Evolutionary conservation across 37 sponge, comb jelly and placozoan species (phyloP).

Genomic region (Ianthella basta): DNA sequence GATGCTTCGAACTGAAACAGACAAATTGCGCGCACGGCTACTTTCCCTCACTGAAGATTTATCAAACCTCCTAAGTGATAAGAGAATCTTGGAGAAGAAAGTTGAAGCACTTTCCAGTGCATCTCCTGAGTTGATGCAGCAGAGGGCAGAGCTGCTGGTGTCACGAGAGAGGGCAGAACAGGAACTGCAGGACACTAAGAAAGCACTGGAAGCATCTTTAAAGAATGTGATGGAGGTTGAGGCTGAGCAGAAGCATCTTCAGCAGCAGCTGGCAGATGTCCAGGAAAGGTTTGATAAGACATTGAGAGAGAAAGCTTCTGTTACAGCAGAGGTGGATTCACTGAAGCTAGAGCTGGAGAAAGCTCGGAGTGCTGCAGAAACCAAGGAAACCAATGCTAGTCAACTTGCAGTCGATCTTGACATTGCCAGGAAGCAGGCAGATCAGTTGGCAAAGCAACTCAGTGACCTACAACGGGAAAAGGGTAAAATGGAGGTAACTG

Average conservation of each 20-base stretch:
- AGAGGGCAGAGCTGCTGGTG: constrained; percentile 15
- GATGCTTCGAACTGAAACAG: not conserved
- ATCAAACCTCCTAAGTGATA: constrained; percentile 12
- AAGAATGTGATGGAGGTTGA: constrained; percentile 10
- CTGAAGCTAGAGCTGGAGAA: not conserved
- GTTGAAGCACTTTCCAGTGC: constrained; percentile 23
- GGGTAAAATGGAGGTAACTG: constrained; percentile 2
- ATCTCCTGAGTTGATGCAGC: constrained; percentile 2
- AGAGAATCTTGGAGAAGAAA: constrained; percentile 31
- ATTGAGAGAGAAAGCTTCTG: not conserved
- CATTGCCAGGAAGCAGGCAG: not conserved
- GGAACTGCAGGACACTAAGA: constrained; percentile 20
- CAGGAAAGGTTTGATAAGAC: not conserved
- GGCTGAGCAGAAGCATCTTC: constrained; percentile 8
- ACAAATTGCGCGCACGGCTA: not conserved
- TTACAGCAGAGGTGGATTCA: not conserved
- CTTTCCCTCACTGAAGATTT: constrained; percentile 23
- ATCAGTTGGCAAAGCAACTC: constrained; percentile 16
- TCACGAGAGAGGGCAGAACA: not conserved
- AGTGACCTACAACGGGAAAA: constrained; percentile 20
- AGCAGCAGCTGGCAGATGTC: not conserved
- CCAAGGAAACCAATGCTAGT: not conserved
- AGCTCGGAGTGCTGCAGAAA: not conserved
- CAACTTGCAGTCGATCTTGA: not conserved
- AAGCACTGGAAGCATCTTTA: not conserved